Base-by-base conservation (phyloP, 2,888 invertebrate genomes). In the Holacanthella duospinosa region DNA sequence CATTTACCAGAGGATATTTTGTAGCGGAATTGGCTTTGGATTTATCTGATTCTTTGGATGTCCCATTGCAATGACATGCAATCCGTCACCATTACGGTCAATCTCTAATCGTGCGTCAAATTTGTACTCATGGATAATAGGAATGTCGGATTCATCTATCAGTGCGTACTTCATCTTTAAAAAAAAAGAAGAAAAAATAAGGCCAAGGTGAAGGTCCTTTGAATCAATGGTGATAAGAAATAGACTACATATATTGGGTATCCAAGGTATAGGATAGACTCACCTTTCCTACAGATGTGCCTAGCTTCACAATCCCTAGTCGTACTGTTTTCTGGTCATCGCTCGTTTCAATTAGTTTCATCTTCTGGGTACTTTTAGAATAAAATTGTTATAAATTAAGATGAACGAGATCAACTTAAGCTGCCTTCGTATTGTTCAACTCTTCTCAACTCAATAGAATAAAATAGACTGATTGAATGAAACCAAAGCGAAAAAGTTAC, bases 41-140 rank as follows among this genome's bases (percentile, higher is more conserved):
- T 60, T 25, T 9, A 53, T 43, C 26, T 60, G 63, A 60, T 60
- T 60, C 58, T 72, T 72, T 3, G 71, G 70, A 59, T 70, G 70
- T 29, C 69, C 70, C 70, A 80, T 79, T 12, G 80, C 80, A 70
- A 76, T 79, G 28, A 80, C 77, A 63, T 74, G 74, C 48, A 80
- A 79, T 27, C 80, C 80, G 69, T 77, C 77, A 12, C 80, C 80
- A 74, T 80, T 78, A 62, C 76, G 75, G 71, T 80, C 79, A 25
- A 80, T 77, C 69, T 80, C 79, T 29, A 80, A 75, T 61, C 78
- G 74, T 21, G 80, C 79, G 77, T 80, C 80, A 73, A 80, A 79
- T 59, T 77, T 78, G 72, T 77, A 78, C 65, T 78, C 76, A 65
- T 79, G 78, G 19, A 80, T 78, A 43, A 80, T 73, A 36, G 75